Base-by-base conservation (phyloP, 2,113 vertebrate genomes). In the Amblyornis subalaris region DNA sequence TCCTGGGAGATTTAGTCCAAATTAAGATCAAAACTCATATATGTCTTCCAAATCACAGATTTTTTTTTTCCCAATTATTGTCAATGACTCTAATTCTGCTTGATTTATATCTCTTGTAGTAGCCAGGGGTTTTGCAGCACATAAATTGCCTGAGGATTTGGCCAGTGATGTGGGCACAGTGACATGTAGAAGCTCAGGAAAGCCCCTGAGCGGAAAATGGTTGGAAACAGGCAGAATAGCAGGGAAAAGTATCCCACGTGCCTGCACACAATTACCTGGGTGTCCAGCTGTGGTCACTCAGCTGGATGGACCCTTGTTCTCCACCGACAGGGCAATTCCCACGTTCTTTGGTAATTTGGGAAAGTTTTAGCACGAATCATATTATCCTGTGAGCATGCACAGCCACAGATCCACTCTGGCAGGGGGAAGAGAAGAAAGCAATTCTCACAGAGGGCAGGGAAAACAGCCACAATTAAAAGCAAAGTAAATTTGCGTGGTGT, bases 381-480 rank as follows among this genome's bases (percentile, higher is more conserved):
- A 25, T 28, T 48, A 12, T 7, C 40, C 58, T 47, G 2, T 33
- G 45, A 69, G 40, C 48, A 2, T n/a, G 31, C 5, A 0, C 33
- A 60, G 82, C 75, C 44, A 44, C 73, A 80, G 86, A 23, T 48
- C 7, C 55, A 26, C 25, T 7, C 35, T 80, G 74, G 85, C 57
- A 88, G 78, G 67, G 70, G 72, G 78, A 66, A 64, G 66, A 94
- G 42, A 73, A 83, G 81, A 85, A 74, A 88, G 75, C 62, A 62
- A 1, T 82, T 92, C 77, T 88, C 74, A 76, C 1, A 91, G 74
- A 91, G 87, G 89, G 95, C 91, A 93, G 58, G 51, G 70, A 87
- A 50, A 76, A 42, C 57, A 71, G 81, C 91, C 91, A 92, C 89
- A 94, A 88, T 72, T 91, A 84, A 95, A 61, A 93, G 81, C 87